A percentile compares a stretch with the other conserved stretches of the same genome.
Conservation (phyloP, 2,113 vertebrate genomes). For the Pleuronectes platessa region DNA sequence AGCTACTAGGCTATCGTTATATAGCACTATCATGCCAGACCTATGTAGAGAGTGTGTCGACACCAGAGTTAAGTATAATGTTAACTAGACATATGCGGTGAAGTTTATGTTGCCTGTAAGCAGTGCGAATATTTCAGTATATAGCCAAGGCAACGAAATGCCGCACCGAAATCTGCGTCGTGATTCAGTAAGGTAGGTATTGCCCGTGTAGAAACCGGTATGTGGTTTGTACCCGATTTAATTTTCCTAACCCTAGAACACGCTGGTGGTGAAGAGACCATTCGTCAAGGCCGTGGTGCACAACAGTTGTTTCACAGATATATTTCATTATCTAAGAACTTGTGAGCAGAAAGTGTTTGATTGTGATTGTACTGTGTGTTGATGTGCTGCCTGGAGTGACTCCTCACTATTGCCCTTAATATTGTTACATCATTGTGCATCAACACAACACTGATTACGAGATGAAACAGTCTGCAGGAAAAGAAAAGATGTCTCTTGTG, state of each 20-base stretch:
- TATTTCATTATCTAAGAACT: background rate
- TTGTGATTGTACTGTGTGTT: slow-evolving; percentile 5
- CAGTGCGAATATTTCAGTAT: background rate
- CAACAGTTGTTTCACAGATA: background rate
- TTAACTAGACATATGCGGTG: too few species aligned
- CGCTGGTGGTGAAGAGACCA: background rate
- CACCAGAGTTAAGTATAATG: too few species aligned
- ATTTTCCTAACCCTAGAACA: background rate
- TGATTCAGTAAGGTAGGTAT: background rate
- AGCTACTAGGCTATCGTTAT: too few species aligned
- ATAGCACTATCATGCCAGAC: too few species aligned
- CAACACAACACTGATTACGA: slow-evolving; percentile 7
- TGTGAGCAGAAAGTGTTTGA: background rate
- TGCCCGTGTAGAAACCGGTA: background rate
- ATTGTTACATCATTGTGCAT: slow-evolving; percentile 17
- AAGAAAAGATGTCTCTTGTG: background rate
- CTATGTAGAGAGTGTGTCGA: too few species aligned
- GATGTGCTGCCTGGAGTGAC: slow-evolving; percentile 26
- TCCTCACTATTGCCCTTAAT: slow-evolving; percentile 19
- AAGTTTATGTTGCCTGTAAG: too few species aligned
- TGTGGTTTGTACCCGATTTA: too few species aligned
- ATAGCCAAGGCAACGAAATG: background rate
- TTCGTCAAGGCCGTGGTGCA: background rate
- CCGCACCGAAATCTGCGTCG: background rate
- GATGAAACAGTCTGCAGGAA: background rate